Conservation (phyloP, 1,140 invertebrate genomes). For the Diploscapter pachys region DNA sequence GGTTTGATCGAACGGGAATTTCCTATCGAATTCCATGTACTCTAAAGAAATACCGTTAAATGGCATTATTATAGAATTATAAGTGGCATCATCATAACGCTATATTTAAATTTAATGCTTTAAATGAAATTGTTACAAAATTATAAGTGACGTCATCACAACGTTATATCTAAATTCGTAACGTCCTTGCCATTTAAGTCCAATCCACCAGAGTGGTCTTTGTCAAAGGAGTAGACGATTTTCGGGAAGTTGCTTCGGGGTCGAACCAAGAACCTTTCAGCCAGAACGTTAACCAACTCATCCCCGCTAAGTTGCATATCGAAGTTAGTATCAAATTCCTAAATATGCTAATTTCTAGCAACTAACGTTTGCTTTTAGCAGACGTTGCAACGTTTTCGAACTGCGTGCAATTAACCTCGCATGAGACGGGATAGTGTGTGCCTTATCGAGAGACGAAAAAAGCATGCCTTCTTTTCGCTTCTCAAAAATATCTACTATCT, state of each 20-base stretch:
- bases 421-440: no score
- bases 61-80: background rate
- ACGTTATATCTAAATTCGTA: background rate
- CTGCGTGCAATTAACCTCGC: no score
- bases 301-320: constrained; percentile 20
- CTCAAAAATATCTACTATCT: no score
- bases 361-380: no score
- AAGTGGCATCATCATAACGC: no score
- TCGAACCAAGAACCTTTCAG: constrained; percentile 25
- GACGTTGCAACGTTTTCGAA: no score
- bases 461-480: no score
- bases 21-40: constrained; percentile 34
- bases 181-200: constrained; percentile 21
- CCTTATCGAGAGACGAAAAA: no score
- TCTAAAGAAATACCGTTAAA: constrained; percentile 12
- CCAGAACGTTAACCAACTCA: constrained; percentile 22
- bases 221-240: constrained; percentile 25
- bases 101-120: no score
- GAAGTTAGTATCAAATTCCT: constrained; percentile 30
- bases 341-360: background rate
- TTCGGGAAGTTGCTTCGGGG: constrained; percentile 32
- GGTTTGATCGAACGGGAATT: constrained; percentile 37
- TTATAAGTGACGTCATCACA: background rate
- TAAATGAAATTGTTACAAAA: background rate
- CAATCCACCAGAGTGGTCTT: constrained; percentile 30